Conservation (phyloP, 2,888 invertebrate genomes). For the Drosophila recens region DNA sequence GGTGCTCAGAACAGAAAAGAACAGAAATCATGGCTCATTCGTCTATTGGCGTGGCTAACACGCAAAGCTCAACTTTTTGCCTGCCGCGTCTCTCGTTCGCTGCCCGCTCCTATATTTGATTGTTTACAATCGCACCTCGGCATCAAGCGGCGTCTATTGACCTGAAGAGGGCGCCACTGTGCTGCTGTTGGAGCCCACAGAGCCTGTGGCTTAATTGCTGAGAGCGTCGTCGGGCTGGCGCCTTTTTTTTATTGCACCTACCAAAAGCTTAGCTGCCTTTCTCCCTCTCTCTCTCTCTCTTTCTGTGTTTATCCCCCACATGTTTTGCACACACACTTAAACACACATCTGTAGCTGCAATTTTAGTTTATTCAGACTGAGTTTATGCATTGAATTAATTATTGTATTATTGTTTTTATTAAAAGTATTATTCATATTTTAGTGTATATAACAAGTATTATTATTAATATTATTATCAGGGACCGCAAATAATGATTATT, state of each 20-base stretch:
- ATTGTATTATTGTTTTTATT: background rate
- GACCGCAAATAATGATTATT: no score
- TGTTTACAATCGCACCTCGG: slow-evolving; percentile 83
- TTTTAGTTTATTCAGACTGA: background rate
- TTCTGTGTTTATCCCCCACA: no score
- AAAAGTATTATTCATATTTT: background rate
- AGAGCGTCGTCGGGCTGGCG: slow-evolving; percentile 64
- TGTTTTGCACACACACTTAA: no score
- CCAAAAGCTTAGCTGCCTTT: background rate
- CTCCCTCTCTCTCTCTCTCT: background rate
- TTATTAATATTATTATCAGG: no score
- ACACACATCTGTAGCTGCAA: background rate
- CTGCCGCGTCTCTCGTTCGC: background rate
- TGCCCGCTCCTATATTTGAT: slow-evolving; percentile 18
- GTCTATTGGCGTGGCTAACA: slow-evolving; percentile 34
- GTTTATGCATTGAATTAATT: background rate
- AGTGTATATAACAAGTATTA: background rate
- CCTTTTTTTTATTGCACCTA: slow-evolving; percentile 59
- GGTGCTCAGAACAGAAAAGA: background rate
- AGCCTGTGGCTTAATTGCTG: slow-evolving; percentile 66
- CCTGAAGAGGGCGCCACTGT: slow-evolving; percentile 78
- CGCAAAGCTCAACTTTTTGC: slow-evolving; percentile 34
- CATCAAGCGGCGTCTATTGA: slow-evolving; percentile 78
- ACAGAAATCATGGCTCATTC: slow-evolving; percentile 31
- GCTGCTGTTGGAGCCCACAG: slow-evolving; percentile 19